These are phyloP conservation scores for Sipunculus nudus DNA, from an alignment of 2,888 invertebrate genomes.

Conservation along the genomic window DNA sequence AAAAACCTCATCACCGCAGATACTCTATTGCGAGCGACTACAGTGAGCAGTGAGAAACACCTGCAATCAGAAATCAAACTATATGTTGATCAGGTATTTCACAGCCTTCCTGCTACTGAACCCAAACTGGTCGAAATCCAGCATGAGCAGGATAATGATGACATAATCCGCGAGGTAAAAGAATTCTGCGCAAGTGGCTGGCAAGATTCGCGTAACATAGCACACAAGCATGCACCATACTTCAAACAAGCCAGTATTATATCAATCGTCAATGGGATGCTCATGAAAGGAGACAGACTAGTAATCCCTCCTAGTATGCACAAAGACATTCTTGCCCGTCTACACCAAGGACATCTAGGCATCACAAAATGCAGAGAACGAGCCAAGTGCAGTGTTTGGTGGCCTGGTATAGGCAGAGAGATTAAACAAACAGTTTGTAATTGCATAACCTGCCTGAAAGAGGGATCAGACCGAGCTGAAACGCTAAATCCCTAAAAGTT, in stretches of 20 bases:
- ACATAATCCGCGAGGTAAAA: too few species aligned
- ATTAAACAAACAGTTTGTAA: not conserved
- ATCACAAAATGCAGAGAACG: slow-evolving; percentile 8
- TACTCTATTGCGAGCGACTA: not conserved
- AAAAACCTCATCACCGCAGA: not conserved
- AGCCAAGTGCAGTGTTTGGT: slow-evolving; percentile 8
- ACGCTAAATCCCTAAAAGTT: not conserved
- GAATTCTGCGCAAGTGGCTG: not conserved
- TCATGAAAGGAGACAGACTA: not conserved
- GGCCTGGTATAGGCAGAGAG: not conserved
- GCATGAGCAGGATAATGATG: too few species aligned
- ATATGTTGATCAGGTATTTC: not conserved
- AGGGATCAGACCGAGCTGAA: not conserved
- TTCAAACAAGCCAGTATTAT: too few species aligned
- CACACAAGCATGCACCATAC: too few species aligned
- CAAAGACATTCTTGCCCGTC: not conserved
- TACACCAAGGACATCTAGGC: not conserved
- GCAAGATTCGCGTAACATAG: too few species aligned
- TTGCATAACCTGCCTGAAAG: not conserved
- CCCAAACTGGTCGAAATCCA: not conserved
- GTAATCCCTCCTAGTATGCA: not conserved
- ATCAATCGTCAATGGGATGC: not conserved
- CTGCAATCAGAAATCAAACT: not conserved
- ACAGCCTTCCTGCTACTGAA: not conserved
- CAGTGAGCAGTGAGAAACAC: not conserved